These are phyloP conservation scores for Stegodyphus mimosarum DNA, from an alignment of 1,140 invertebrate genomes.

Conservation along the genomic window DNA sequence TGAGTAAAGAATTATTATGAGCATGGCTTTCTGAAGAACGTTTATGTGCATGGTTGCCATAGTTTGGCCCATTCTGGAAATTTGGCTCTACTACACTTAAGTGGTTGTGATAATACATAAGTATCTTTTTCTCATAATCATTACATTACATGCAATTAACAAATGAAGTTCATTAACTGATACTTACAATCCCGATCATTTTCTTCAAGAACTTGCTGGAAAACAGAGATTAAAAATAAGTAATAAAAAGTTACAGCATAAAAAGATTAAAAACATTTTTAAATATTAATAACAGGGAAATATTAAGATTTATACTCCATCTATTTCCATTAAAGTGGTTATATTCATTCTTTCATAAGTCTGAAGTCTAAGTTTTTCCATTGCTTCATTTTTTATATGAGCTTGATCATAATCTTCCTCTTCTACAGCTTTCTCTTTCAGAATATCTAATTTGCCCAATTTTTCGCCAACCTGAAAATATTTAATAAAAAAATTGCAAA, in stretches of 20 bases:
- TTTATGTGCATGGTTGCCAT: too few relatives aligned
- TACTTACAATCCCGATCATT: conserved; percentile 26
- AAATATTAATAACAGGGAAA: too few relatives aligned
- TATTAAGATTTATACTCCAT: conserved; percentile 73
- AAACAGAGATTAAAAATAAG: neutral
- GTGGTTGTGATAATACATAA: too few relatives aligned
- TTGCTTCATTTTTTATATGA: conserved; percentile 87
- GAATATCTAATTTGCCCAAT: conserved; percentile 88
- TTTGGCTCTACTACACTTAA: too few relatives aligned
- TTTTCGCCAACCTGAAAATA: conserved; percentile 77
- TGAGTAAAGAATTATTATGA: too few relatives aligned
- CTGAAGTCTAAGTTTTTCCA: conserved; percentile 80
- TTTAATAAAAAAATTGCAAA: neutral
- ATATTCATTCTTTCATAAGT: conserved; percentile 79
- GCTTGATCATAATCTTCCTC: conserved; percentile 92
- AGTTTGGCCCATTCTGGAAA: too few relatives aligned
- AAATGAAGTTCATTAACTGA: neutral
- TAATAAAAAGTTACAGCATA: too few relatives aligned
- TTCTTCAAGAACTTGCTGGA: conserved; percentile 11
- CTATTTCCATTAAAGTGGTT: conserved; percentile 81
- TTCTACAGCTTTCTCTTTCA: conserved; percentile 90
- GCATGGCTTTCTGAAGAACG: too few relatives aligned
- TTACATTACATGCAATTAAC: neutral
- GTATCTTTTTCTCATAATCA: too few relatives aligned
- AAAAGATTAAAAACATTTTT: too few relatives aligned